Evolutionary conservation across 2,797 vertebrate species (phyloP).

Genomic region (Coccyzus lansbergi): DNA sequence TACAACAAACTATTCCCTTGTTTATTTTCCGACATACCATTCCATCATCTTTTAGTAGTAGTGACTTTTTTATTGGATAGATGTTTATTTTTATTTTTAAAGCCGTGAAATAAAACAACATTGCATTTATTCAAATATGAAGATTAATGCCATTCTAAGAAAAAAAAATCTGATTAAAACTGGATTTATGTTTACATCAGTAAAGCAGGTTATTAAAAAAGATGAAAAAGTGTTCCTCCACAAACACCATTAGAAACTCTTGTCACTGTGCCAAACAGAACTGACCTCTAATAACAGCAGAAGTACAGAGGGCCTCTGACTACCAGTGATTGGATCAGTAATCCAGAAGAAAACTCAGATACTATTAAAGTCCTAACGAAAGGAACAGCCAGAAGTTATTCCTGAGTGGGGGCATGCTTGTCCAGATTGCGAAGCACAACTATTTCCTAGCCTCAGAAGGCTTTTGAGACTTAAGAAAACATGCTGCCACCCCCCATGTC

Average conservation of each 20-base stretch:
- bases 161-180: slow-evolving; percentile 60
- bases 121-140: slow-evolving; percentile 54
- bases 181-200: slow-evolving; percentile 66
- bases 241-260: slow-evolving; percentile 24
- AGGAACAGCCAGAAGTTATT: slow-evolving; percentile 62
- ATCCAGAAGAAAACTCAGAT: slow-evolving; percentile 72
- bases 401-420: slow-evolving; percentile 49
- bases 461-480: slow-evolving; percentile 40
- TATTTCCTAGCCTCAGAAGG: neutral
- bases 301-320: slow-evolving; percentile 57
- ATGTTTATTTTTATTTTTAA: slow-evolving; percentile 60
- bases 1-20: slow-evolving; percentile 51
- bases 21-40: slow-evolving; percentile 57
- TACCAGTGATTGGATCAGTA: slow-evolving; percentile 56
- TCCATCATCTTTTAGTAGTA: slow-evolving; percentile 66
- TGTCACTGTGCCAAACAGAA: slow-evolving; percentile 58
- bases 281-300: slow-evolving; percentile 65
- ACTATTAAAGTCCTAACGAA: slow-evolving; percentile 66
- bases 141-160: slow-evolving; percentile 49
- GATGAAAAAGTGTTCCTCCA: slow-evolving; percentile 1
- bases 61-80: slow-evolving; percentile 56
- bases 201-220: slow-evolving; percentile 52
- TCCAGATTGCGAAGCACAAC: neutral
- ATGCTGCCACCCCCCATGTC: neutral
- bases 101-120: slow-evolving; percentile 53